phyloP scores from a whole-genome alignment of 2,888 invertebrate species.

The Cacoxenus indagator region DNA sequence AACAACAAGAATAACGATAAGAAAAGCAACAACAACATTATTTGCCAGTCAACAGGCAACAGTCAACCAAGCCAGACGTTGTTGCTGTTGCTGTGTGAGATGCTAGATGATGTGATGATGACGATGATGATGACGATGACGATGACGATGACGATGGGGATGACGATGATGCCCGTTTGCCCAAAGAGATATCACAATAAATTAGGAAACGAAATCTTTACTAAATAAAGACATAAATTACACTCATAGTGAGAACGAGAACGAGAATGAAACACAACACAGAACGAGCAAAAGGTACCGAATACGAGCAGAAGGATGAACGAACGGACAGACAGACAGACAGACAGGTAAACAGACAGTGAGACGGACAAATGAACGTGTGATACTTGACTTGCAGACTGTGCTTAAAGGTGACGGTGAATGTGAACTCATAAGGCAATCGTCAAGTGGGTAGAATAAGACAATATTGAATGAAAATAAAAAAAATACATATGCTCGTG shows the following conservation, averaged over 20 bases:
- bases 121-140: constrained; percentile 29
- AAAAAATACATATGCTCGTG: too few relatives aligned
- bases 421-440: constrained; percentile 51
- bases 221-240: constrained; percentile 70
- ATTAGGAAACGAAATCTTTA: constrained; percentile 70
- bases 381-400: not conserved
- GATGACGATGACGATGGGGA: constrained; percentile 25
- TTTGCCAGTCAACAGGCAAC: not conserved
- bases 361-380: constrained; percentile 20
- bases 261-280: constrained; percentile 21
- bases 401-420: not conserved
- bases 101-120: not conserved
- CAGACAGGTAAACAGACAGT: constrained; percentile 28
- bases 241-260: constrained; percentile 56
- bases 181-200: constrained; percentile 69
- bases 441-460: constrained; percentile 39
- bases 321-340: constrained; percentile 32
- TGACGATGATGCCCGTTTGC: constrained; percentile 48
- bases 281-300: constrained; percentile 9
- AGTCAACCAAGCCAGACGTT: not conserved
- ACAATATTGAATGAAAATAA: constrained; percentile 55
- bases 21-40: constrained; percentile 25
- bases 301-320: constrained; percentile 23
- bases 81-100: not conserved
- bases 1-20: constrained; percentile 19